Evolutionary conservation across 2,888 invertebrate species (phyloP).

Genomic region (Agrochola circellaris): DNA sequence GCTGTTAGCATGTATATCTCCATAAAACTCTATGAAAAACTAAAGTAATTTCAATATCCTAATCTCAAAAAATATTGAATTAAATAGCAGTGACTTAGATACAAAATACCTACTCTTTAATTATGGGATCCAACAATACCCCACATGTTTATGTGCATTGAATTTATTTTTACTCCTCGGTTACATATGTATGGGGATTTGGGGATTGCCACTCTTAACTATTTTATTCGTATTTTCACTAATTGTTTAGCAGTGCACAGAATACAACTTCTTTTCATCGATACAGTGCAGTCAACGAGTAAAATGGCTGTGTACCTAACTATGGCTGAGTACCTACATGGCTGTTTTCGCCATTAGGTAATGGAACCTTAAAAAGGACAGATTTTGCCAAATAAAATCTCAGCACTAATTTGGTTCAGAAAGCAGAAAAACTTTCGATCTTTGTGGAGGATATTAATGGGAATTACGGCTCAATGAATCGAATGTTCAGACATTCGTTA

Average conservation of each 20-base stretch:
- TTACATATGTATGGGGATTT: background rate
- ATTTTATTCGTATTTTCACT: background rate
- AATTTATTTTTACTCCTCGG: background rate
- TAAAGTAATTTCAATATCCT: too few species aligned
- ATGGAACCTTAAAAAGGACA: background rate
- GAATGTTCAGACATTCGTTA: too few species aligned
- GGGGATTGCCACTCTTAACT: background rate
- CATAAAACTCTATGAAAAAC: too few species aligned
- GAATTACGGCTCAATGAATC: background rate
- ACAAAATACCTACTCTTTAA: background rate
- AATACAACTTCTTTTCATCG: background rate
- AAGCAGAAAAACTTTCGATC: background rate
- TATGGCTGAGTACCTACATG: background rate
- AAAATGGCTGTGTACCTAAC: background rate
- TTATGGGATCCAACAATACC: background rate
- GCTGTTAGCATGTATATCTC: too few species aligned
- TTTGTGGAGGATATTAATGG: too few species aligned
- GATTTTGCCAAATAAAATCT: background rate
- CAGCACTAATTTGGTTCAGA: background rate
- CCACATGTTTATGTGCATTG: background rate
- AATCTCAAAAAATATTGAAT: background rate
- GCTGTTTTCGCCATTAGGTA: background rate
- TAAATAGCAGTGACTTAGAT: background rate
- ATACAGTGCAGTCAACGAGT: too few species aligned
- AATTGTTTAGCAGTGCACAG: constrained; percentile 1